A percentile compares a stretch with the other conserved stretches of the same genome.
phyloP scores from a whole-genome alignment of 2,888 invertebrate genomes.

The Linyphia triangularis region DNA sequence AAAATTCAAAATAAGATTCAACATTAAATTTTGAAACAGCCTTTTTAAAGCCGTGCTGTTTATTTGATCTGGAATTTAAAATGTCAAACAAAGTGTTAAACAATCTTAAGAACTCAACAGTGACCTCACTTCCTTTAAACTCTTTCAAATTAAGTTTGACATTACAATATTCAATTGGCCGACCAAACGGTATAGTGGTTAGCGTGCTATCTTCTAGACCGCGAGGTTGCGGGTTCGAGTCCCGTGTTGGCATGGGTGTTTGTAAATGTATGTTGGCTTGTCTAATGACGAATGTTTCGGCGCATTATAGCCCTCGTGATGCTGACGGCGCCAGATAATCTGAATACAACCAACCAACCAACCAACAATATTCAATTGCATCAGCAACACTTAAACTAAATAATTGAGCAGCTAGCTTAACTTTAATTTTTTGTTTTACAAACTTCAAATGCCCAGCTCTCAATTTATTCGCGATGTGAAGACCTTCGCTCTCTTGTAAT shows the following conservation, averaged over 20 bases:
- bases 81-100: constrained; percentile 54
- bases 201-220: too few species aligned
- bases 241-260: too few species aligned
- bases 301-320: too few species aligned
- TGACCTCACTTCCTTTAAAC: not conserved
- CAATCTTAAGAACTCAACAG: not conserved
- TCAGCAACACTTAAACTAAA: constrained; percentile 73
- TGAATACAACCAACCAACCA: too few species aligned
- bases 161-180: too few species aligned
- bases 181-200: too few species aligned
- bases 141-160: not conserved
- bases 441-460: constrained; percentile 58
- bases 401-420: constrained; percentile 69
- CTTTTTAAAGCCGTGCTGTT: constrained; percentile 1
- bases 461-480: constrained; percentile 66
- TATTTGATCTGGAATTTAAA: constrained; percentile 55
- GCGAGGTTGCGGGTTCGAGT: too few species aligned
- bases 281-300: too few species aligned
- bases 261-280: too few species aligned
- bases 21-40: not conserved
- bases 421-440: constrained; percentile 69
- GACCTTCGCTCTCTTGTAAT: not conserved
- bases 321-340: too few species aligned
- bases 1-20: not conserved
- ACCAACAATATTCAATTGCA: constrained; percentile 61